These are phyloP conservation scores for Drosophila melanocephala DNA, from an alignment of 2,888 invertebrate species.

Conservation along the genomic window DNA sequence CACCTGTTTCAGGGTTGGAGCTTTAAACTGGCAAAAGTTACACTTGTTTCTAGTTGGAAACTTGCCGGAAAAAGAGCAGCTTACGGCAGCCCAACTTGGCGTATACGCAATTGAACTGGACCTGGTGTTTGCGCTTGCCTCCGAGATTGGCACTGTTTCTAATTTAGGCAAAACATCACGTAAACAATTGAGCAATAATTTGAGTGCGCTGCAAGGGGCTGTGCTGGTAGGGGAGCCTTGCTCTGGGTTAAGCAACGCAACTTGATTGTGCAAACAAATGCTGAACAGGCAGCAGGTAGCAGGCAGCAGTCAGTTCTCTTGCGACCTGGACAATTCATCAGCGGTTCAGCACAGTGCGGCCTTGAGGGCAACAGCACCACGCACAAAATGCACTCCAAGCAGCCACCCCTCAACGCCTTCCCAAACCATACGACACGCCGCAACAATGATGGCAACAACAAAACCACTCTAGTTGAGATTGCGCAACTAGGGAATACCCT, in stretches of 20 bases:
- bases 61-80: conserved; percentile 31
- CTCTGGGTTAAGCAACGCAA: conserved; percentile 12
- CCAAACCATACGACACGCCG: neutral
- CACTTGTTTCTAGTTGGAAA: conserved; percentile 53
- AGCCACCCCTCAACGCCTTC: neutral
- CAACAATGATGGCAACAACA: conserved; percentile 16
- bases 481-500: neutral
- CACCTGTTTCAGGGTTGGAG: neutral
- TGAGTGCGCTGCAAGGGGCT: conserved; percentile 23
- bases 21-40: conserved; percentile 50
- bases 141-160: conserved; percentile 56
- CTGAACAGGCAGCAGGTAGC: conserved; percentile 8
- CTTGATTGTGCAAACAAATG: conserved; percentile 55
- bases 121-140: conserved; percentile 14
- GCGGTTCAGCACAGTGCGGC: conserved; percentile 45
- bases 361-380: conserved; percentile 67
- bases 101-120: conserved; percentile 58
- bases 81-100: conserved; percentile 22
- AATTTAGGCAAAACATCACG: conserved; percentile 80
- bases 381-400: conserved; percentile 64
- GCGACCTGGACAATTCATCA: conserved; percentile 67
- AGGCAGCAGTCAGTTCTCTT: neutral
- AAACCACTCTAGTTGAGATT: neutral
- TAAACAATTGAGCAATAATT: conserved; percentile 77
- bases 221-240: neutral